Evolutionary conservation across 2,797 vertebrate species (phyloP), one percentile per base, ranked within the genome.

Genomic region (Sebastes cheni): DNA sequence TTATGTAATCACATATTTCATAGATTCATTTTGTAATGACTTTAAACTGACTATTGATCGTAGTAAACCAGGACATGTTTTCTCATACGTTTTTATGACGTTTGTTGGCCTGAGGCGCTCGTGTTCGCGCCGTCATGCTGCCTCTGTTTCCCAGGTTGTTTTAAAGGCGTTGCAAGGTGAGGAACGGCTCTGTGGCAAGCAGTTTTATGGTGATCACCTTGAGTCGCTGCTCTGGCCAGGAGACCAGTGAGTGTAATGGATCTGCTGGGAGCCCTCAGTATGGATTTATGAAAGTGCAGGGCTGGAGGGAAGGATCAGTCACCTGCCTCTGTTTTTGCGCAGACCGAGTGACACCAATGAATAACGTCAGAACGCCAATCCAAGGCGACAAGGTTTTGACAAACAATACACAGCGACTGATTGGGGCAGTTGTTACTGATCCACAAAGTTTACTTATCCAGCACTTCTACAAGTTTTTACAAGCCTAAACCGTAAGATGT

Each of bases 231-330:
- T 97, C 96, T 94, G 95, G 91, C 91, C 94, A 93, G 94, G 93
- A 95, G 95, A 95, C 93, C 92, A 95, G 96, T 96, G 96, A 96
- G 95, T 93, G 95, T 95, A 97, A 97, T 95, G 92, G 92, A 92
- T 95, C 96, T 95, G 88, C 67, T 89, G 95, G 95, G 96, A 96
- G 93, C 91, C 86, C 88, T 94, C 88, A 80, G 94, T 96, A 95
- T 94, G 96, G 94, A 96, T 97, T 97, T 97, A 97, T 96, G 93
- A 95, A 93, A 92, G 88, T 85, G 83, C 77, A 80, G 70, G 54
- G 83, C 81, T 90, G 82, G 75, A 90, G 81, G 73, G 81, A 69
- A 81, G 88, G 96, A 96, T 97, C 95, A 90, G 94, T 96, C 92
- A 87, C 86, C 85, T 88, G 94, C 91, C 93, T 92, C 91, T 93